Evolutionary conservation across 2,888 invertebrate species (phyloP).

Genomic region (Rosalia funebris): DNA sequence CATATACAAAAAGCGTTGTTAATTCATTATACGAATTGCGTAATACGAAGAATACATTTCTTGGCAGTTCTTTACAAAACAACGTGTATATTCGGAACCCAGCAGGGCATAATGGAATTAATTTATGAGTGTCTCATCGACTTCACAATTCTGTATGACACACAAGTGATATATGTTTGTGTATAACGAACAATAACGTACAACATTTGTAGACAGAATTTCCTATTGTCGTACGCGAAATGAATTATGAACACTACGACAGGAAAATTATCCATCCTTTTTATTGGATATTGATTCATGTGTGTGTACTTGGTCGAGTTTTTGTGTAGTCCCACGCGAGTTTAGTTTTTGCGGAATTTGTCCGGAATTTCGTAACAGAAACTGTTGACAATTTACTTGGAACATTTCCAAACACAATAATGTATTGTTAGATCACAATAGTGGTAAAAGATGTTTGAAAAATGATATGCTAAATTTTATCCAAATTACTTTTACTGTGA

Average conservation of each 20-base stretch:
- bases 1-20: no score
- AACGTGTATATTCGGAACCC: no score
- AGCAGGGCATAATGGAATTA: no score
- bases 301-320: not conserved
- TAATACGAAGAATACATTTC: no score
- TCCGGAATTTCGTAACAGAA: not conserved
- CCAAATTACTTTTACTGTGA: no score
- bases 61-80: no score
- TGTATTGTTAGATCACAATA: no score
- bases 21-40: no score
- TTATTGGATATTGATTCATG: constrained; percentile 12
- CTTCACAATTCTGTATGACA: constrained; percentile 7
- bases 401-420: no score
- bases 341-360: not conserved
- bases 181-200: constrained; percentile 7
- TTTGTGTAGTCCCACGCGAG: not conserved
- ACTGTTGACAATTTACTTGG: no score
- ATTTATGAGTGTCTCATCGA: constrained; percentile 12
- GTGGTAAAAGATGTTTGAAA: no score
- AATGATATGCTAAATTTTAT: no score
- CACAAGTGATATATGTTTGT: constrained; percentile 14
- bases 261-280: not conserved
- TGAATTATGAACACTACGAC: constrained; percentile 14
- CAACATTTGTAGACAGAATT: constrained; percentile 11
- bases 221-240: constrained; percentile 8